Conservation (phyloP, 2,113 vertebrate genomes). For the Murina feae region DNA sequence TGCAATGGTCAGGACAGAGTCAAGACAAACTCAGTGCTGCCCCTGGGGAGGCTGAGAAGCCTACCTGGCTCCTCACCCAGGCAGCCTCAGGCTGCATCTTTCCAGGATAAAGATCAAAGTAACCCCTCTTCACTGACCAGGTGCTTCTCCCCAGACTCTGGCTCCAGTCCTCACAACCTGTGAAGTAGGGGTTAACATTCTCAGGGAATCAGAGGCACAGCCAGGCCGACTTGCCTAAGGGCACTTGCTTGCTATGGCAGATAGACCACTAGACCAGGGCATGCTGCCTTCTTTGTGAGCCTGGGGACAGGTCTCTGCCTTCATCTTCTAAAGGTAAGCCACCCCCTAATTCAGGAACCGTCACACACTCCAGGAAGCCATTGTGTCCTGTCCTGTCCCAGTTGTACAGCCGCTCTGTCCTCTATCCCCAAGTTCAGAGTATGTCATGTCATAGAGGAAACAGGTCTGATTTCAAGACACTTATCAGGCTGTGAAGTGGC, state of each 20-base stretch:
- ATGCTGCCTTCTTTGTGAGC: not conserved
- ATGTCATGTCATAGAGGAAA: not conserved
- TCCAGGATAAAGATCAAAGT: not conserved
- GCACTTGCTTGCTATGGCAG: not conserved
- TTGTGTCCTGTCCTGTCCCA: not conserved
- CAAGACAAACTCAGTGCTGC: not conserved
- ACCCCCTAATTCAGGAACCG: not conserved
- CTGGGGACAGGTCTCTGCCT: not conserved
- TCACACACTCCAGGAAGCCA: not conserved
- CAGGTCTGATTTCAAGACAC: not conserved
- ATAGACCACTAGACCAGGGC: not conserved
- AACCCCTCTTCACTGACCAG: not conserved
- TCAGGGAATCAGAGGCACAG: not conserved
- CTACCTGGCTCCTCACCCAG: not conserved
- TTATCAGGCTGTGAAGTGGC: not conserved
- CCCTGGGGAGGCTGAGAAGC: not conserved
- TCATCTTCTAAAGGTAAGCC: not conserved
- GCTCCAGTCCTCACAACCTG: not conserved
- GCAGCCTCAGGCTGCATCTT: not conserved
- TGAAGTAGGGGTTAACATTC: not conserved
- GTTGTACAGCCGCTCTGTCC: not conserved
- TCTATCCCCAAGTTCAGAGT: not conserved
- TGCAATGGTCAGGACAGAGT: not conserved
- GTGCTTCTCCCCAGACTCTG: not conserved
- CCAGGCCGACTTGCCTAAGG: not conserved